Conservation (phyloP, 2,888 invertebrate species). For the Leptothorax acervorum region DNA sequence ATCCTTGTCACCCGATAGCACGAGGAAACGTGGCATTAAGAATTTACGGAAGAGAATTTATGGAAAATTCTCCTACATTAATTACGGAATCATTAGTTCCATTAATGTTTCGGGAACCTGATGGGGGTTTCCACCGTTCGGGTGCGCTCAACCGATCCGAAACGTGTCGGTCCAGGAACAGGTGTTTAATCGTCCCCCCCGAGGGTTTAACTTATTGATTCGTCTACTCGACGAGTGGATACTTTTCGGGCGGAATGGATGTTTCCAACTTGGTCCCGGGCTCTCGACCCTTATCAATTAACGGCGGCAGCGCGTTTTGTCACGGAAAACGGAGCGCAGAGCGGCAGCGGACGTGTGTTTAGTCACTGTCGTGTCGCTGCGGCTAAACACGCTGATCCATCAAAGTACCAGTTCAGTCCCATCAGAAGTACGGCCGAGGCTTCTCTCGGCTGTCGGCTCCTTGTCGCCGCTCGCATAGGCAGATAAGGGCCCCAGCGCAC, state of each 20-base stretch:
- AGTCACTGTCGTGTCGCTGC: slow-evolving; percentile 18
- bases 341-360: background rate
- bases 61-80: background rate
- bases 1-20: background rate
- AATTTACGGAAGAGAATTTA: background rate
- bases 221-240: background rate
- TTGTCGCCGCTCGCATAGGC: background rate
- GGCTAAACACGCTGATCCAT: slow-evolving; percentile 30
- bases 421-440: background rate
- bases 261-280: slow-evolving; percentile 7
- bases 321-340: background rate
- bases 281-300: slow-evolving; percentile 37
- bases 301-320: slow-evolving; percentile 5
- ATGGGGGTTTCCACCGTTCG: background rate
- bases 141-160: background rate
- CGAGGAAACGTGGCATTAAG: background rate
- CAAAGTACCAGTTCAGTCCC: background rate
- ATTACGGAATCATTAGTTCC: background rate
- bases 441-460: background rate
- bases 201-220: slow-evolving; percentile 4
- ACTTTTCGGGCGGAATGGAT: background rate
- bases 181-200: background rate
- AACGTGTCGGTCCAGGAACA: slow-evolving; percentile 9
- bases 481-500: background rate
- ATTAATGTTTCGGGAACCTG: background rate